Percentiles rank a stretch among this genome's conserved stretches.
Conservation (phyloP, 2,113 vertebrate genomes). For the Festucalex cinctus region DNA sequence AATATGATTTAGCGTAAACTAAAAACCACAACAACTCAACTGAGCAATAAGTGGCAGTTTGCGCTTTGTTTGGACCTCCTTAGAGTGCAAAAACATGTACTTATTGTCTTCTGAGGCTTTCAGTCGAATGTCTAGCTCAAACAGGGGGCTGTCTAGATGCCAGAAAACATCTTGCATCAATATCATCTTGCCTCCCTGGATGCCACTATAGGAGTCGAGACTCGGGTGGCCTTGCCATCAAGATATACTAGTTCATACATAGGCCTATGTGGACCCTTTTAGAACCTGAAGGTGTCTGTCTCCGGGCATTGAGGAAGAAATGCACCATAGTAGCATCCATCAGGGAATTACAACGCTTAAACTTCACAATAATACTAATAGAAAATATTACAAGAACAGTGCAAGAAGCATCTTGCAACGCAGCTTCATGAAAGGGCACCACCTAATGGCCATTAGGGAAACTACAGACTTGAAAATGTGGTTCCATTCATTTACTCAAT, state of each 20-base stretch:
- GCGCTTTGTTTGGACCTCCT: background rate
- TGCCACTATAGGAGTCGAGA: conserved; percentile 18
- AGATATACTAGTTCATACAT: background rate
- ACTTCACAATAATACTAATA: background rate
- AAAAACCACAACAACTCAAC: too few relatives aligned
- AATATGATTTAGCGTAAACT: too few relatives aligned
- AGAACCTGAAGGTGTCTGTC: background rate
- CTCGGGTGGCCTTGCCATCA: background rate
- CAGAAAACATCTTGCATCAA: background rate
- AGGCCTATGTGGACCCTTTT: background rate
- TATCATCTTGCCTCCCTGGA: too few relatives aligned
- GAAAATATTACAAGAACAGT: background rate
- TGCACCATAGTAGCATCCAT: background rate
- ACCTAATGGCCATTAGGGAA: conserved; percentile 53
- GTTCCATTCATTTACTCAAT: too few relatives aligned
- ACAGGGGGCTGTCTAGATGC: background rate
- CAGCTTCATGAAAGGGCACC: conserved; percentile 42
- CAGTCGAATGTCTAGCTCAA: background rate
- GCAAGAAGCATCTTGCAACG: background rate
- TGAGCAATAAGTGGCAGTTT: too few relatives aligned
- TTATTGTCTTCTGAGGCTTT: background rate
- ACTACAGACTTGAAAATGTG: background rate
- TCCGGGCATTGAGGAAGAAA: background rate
- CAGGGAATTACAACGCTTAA: background rate
- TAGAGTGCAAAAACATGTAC: background rate